Conservation (phyloP, 1,140 invertebrate genomes). For the Lutraria rhynchaena region DNA sequence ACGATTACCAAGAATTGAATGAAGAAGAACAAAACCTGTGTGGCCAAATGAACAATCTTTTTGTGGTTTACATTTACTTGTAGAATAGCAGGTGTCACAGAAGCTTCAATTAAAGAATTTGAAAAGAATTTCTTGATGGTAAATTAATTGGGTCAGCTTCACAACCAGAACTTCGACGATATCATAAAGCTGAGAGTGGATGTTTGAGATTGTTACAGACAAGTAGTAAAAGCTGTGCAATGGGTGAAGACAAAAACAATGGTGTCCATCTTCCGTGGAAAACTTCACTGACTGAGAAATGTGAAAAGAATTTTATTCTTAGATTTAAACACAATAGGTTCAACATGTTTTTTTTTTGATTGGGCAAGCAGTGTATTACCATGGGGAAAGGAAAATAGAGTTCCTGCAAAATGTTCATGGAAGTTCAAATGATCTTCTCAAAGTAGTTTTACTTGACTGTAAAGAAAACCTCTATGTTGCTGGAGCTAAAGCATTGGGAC, state of each 20-base stretch:
- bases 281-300: conserved; percentile 2
- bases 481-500: conserved; percentile 56
- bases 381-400: neutral
- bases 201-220: conserved; percentile 35
- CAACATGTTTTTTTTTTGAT: conserved; percentile 58
- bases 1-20: conserved; percentile 14
- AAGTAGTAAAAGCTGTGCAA: conserved; percentile 33
- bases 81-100: conserved; percentile 51
- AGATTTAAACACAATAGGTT: conserved; percentile 52
- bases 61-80: conserved; percentile 56
- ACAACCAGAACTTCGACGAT: neutral
- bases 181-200: conserved; percentile 38
- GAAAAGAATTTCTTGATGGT: conserved; percentile 22
- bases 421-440: conserved; percentile 24
- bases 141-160: neutral
- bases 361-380: conserved; percentile 37
- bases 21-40: conserved; percentile 28
- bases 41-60: conserved; percentile 47
- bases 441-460: conserved; percentile 41
- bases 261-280: conserved; percentile 3
- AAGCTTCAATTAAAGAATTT: conserved; percentile 20
- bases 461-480: conserved; percentile 28
- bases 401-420: conserved; percentile 39
- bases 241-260: conserved; percentile 58
- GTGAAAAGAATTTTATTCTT: conserved; percentile 23